Base-by-base conservation (phyloP, 2,113 vertebrate species). In the Cisticola juncidis region DNA sequence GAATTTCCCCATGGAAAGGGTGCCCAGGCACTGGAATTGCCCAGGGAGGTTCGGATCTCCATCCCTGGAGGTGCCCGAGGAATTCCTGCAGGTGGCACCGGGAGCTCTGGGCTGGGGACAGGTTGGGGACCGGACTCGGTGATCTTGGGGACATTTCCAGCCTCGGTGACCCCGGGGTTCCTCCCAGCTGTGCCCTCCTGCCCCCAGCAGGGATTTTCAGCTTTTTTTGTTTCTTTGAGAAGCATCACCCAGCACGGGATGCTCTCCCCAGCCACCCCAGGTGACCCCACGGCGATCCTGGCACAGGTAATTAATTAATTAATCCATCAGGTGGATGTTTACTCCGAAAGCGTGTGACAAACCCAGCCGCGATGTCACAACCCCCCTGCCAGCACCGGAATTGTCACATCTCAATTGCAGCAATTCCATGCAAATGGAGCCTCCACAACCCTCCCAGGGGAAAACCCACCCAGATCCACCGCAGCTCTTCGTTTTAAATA, bases 121-220 rank as follows among this genome's bases (percentile, higher is more conserved):
- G 21, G 26, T 14, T 33, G 62, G 33, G 20, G 15, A 47, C 2
- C 2, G 48, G 35, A 5, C 22, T 9, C 1, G 8, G 2, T 33
- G 86, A 9, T 13, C 60, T 11, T 2, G 36, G 36, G 29, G 77
- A 5, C 12, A 9, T 65, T 51, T 36, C 44, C 76, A 20, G 0
- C 14, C 36, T 13, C 58, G 2, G 11, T 0, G 28, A 45, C 33
- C 2, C 86, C 0, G 50, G 68, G 12, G 3, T 26, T 23, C 9
- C 1, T 38, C 9, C n/a, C 23, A 40, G 7, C 50, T 35, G 23
- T 6, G 5, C 35, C 31, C 74, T 48, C 35, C 66, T 35, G 40
- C 66, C 33, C 11, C 6, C 62, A 5, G 31, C 35, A 2, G 35
- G 9, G 6, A 15, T 56, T 53, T 44, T 22, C 50, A 40, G 9